Evolutionary conservation across 2,888 invertebrate genomes (phyloP), one percentile per base, ranked within the genome.

Genomic region (Agrenia bidenticulata): DNA sequence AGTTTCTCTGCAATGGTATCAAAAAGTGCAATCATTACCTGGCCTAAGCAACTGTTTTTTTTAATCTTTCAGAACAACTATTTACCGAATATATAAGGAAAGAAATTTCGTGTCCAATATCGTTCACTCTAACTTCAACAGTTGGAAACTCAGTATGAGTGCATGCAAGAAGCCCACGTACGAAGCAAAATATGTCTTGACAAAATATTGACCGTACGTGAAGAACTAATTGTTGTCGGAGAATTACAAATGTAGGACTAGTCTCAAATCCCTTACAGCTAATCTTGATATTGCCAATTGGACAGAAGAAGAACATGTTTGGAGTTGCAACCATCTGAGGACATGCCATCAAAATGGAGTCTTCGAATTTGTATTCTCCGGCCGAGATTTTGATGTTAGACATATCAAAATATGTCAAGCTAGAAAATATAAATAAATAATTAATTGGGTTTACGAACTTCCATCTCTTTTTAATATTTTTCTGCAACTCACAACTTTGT

Each of bases 331-430:
- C 58, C 7, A 73, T 19, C 2, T 64, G 55, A 7, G 67, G 69
- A 63, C 73, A 73, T 13, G 70, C 73, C 39, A 60, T 39, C 41
- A 23, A 42, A 17, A 67, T 66, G 42, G 7, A 55, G n/a, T 2
- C n/a, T 54, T 26, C 32, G n/a, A 23, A 51, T 13, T 24, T 13
- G 23, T 17, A 19, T 27, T 21, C 49, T n/a, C 23, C 49, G 21
- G 1, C 26, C 5, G 2, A 41, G 27, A 19, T 23, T 13, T 32
- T 42, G 1, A 61, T 51, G 11, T 67, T 59, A 1, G 71, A 71
- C n/a, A 71, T 63, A 49, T 73, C 73, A 15, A 73, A 63, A 55
- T 73, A 71, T 41, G 64, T 63, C 50, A 68, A 54, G 2, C 70
- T 67, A 17, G 45, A 45, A 15, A 45, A 45, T 15, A 45, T 45